Evolutionary conservation across 2,797 vertebrate genomes (phyloP), one percentile per base, ranked within the genome.

Genomic region (Anolis apletophallus): DNA sequence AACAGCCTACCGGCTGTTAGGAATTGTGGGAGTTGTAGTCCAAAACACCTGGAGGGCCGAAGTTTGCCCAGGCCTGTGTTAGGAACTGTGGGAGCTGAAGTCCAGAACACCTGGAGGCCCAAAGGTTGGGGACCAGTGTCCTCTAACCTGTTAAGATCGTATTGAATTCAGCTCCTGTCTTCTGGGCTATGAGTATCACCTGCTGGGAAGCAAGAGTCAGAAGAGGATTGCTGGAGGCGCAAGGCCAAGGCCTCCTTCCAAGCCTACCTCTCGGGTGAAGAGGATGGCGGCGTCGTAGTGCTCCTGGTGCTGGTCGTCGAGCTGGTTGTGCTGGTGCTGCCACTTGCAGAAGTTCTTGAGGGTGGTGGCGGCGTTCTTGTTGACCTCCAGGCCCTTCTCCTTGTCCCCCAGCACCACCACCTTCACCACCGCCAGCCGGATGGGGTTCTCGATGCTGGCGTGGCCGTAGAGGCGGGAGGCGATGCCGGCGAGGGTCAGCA

Each of bases 261-360:
- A 32, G 91, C 95, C 89, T 98, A 99, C 99, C 98, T 99, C 98
- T 85, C 98, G 97, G 91, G 98, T 99, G 97, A 99, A 99, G 94
- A 99, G 98, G 94, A 99, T 98, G 92, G 99, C 99, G 0, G 98
- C 98, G 3, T 99, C 98, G 1, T 99, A 97, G 92, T 99, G 98
- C n/a, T 98, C 97, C 12, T 97, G 97, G 2, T 99, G 97, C 84
- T 98, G 97, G 0, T 99, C 98, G 0, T 97, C 98, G 75, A 98
- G 96, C 54, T 97, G 97, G 95, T 99, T 99, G 91, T 98, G 98
- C 88, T 98, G 98, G 91, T 99, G 98, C 95, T 99, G 99, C 98
- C 98, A 99, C 96, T 98, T 99, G 95, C 99, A 99, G 93, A 99
- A 99, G 96, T 98, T 98, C 96, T 98, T 99, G 79, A 99, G 97